These are phyloP conservation scores for Rhagologus leucostigma DNA, from an alignment of 2,113 vertebrate species.

Conservation along the genomic window DNA sequence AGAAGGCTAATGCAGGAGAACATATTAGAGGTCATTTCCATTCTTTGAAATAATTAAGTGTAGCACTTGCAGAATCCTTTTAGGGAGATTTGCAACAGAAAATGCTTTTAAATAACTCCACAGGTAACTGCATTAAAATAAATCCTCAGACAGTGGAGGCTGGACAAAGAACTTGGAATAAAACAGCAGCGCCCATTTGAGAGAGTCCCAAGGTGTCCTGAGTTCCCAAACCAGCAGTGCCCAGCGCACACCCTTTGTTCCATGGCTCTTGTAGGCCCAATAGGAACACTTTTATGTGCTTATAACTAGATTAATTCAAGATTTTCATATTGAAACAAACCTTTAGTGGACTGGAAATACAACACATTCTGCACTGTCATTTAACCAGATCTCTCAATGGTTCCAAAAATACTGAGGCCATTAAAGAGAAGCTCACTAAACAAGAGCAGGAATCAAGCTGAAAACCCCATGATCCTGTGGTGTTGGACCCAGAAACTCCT, in stretches of 20 bases:
- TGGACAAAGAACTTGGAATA: not conserved
- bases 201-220: not conserved
- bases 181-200: not conserved
- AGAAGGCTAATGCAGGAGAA: slow-evolving; percentile 9
- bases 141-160: not conserved
- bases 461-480: not conserved
- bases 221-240: not conserved
- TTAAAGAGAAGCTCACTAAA: not conserved
- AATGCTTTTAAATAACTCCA: slow-evolving; percentile 16
- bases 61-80: slow-evolving; percentile 1
- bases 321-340: not conserved
- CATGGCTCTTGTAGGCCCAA: not conserved
- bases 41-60: slow-evolving; percentile 49
- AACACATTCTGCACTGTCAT: not conserved
- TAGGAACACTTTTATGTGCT: not conserved
- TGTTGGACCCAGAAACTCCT: not conserved
- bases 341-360: not conserved
- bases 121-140: slow-evolving; percentile 26
- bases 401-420: not conserved
- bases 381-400: not conserved
- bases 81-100: slow-evolving; percentile 11
- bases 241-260: not conserved
- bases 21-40: slow-evolving; percentile 23
- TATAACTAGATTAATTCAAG: not conserved
- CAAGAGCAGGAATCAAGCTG: not conserved